phyloP scores from a whole-genome alignment of 2,797 vertebrate genomes.

The Siniperca obscura region DNA sequence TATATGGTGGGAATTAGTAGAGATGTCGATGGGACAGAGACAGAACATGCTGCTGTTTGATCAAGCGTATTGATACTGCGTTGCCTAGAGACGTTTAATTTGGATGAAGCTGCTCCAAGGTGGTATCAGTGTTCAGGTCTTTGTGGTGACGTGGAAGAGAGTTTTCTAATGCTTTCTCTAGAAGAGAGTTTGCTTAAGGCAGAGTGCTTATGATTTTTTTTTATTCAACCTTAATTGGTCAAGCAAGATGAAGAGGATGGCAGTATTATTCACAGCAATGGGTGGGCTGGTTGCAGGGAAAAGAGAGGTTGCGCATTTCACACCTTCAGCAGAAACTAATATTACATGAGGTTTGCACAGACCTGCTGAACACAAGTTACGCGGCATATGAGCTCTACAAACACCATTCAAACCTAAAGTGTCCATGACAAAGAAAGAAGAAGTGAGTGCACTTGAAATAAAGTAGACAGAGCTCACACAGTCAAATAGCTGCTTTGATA shows the following conservation, averaged over 20 bases:
- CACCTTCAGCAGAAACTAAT: slow-evolving; percentile 61
- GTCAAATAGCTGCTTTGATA: slow-evolving; percentile 13
- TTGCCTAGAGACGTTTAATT: slow-evolving; percentile 52
- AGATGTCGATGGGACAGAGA: slow-evolving; percentile 38
- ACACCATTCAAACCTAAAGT: slow-evolving; percentile 13
- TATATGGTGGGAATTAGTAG: slow-evolving; percentile 40
- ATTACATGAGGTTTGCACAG: slow-evolving; percentile 37
- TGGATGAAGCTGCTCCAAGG: slow-evolving; percentile 37
- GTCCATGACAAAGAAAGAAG: slow-evolving; percentile 14
- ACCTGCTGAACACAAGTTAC: slow-evolving; percentile 17
- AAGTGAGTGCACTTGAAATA: background rate
- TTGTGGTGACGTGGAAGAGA: background rate
- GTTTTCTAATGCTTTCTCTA: slow-evolving; percentile 14
- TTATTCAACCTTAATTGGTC: slow-evolving; percentile 26
- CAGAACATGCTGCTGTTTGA: slow-evolving; percentile 31
- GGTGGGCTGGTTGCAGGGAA: slow-evolving; percentile 25
- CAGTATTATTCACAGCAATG: slow-evolving; percentile 39
- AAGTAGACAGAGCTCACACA: background rate
- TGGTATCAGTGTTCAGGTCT: slow-evolving; percentile 5
- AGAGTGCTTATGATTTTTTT: background rate
- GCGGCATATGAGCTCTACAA: slow-evolving; percentile 9
- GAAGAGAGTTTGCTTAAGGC: slow-evolving; percentile 7
- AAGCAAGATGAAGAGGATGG: slow-evolving; percentile 18
- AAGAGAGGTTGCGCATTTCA: slow-evolving; percentile 56
- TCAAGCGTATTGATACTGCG: slow-evolving; percentile 33